Base-by-base conservation (phyloP, 2,113 vertebrate genomes). In the Arvicanthis niloticus region DNA sequence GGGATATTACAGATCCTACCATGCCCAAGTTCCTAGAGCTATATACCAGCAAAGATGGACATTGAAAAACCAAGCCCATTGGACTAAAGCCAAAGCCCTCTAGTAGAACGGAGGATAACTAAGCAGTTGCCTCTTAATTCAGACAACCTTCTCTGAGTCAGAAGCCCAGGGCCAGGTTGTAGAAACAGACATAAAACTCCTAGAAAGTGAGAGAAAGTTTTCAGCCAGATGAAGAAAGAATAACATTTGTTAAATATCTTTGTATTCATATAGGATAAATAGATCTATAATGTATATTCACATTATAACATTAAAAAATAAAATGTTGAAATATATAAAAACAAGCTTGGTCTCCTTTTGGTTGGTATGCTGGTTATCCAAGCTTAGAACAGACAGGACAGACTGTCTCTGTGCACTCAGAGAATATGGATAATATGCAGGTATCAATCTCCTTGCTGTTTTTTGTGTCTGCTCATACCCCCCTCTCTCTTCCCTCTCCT, bases 41-140 rank as follows among this genome's bases (percentile, higher is more conserved):
- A 62, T 80, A 72, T 76, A 42, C 11, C 34, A 88, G 26, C 88
- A 89, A 45, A 88, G 3, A 24, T 70, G 31, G 51, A 21, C 68
- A 7, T 81, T 62, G 95, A 70, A 96, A 86, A 96, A 77, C 65
- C 56, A 94, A 90, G 26, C 17, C 13, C n/a, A 1, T 45, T 91
- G 45, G 11, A 75, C 45, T 81, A 26, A 92, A 53, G 19, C 10
- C 88, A 81, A 93, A 60, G 21, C 29, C 75, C 85, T 51, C 24
- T 29, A 85, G 29, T 21, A 80, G 34, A 86, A 45, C 42, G 12
- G 5, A 80, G 0, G 60, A 80, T 65, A 65, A 45, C 68, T 21
- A 82, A 11, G 34, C 8, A 21, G 42, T 2, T 73, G n/a, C 0
- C 42, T 95, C 77, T 42, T 91, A 1, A 40, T 53, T 67, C 15